A percentile compares a stretch with the other conserved stretches of the same genome.
Conservation (phyloP, 2,888 invertebrate species). For the Hypselothyrea guttata region DNA sequence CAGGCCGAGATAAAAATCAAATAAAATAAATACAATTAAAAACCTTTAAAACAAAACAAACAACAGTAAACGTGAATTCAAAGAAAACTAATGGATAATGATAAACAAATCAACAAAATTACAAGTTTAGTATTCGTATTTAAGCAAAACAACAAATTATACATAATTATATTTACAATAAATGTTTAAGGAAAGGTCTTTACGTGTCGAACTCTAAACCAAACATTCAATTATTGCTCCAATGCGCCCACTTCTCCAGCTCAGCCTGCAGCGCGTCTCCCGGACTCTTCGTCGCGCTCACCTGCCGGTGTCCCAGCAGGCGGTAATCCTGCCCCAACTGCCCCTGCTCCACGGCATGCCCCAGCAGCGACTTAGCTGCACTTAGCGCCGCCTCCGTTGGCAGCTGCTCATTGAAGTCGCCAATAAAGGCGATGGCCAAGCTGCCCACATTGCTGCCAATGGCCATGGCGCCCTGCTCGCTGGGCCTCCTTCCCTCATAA, state of each 20-base stretch:
- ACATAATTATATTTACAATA: constrained; percentile 77
- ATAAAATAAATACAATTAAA: constrained; percentile 12
- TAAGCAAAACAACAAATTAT: constrained; percentile 77
- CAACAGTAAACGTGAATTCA: constrained; percentile 14
- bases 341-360: constrained; percentile 84
- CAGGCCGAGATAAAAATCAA: constrained; percentile 46
- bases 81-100: constrained; percentile 22
- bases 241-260: constrained; percentile 88
- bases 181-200: constrained; percentile 73
- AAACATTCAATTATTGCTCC: constrained; percentile 41
- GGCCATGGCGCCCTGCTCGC: constrained; percentile 87
- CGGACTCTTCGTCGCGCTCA: constrained; percentile 87
- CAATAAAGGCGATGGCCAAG: constrained; percentile 88
- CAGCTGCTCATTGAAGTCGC: constrained; percentile 84
- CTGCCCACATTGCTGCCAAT: constrained; percentile 86
- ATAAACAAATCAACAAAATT: constrained; percentile 71
- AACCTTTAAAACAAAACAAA: constrained; percentile 28
- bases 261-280: constrained; percentile 85
- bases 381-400: constrained; percentile 84
- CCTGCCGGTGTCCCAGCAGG: constrained; percentile 87
- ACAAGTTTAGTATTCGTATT: constrained; percentile 74
- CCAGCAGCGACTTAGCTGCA: constrained; percentile 85
- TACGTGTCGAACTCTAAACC: constrained; percentile 68
- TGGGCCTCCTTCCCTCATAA: constrained; percentile 89
- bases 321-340: constrained; percentile 86